Percentiles rank a stretch among this genome's conserved stretches.
Conservation (phyloP, 2,113 vertebrate genomes). For the Galbula dea region DNA sequence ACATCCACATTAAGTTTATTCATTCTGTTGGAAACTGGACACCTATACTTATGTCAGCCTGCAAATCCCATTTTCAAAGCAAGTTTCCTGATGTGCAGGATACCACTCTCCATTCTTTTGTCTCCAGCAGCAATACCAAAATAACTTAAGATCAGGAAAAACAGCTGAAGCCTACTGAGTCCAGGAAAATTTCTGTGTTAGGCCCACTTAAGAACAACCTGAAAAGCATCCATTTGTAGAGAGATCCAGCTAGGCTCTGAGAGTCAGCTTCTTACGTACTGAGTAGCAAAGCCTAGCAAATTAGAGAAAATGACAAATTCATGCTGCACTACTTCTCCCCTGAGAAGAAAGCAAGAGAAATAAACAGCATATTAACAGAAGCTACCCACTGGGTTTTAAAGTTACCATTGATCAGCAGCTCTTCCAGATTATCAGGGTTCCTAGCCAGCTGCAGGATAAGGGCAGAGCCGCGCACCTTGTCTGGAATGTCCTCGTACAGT, state of each 20-base stretch:
- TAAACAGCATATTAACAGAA: neutral
- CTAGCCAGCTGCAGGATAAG: constrained; percentile 89
- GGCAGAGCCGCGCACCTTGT: constrained; percentile 88
- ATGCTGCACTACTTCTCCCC: neutral
- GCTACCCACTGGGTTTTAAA: neutral
- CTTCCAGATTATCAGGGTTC: constrained; percentile 91
- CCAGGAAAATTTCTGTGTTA: neutral
- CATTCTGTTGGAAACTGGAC: neutral
- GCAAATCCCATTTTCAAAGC: neutral
- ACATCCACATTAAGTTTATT: neutral
- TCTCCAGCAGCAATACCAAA: neutral
- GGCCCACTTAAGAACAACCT: neutral
- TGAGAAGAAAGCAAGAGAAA: neutral
- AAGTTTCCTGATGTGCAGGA: neutral
- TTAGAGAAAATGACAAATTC: neutral
- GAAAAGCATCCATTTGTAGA: neutral
- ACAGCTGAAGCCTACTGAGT: neutral
- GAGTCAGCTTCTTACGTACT: neutral
- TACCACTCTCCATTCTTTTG: neutral
- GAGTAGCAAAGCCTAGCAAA: neutral
- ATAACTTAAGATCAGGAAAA: neutral
- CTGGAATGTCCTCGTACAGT: constrained; percentile 90
- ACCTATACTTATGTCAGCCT: neutral
- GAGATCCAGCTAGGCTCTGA: neutral
- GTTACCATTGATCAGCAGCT: constrained; percentile 87